These are phyloP conservation scores for Philopotamus ludificatus DNA, from an alignment of 1,140 invertebrate genomes.

Conservation along the genomic window DNA sequence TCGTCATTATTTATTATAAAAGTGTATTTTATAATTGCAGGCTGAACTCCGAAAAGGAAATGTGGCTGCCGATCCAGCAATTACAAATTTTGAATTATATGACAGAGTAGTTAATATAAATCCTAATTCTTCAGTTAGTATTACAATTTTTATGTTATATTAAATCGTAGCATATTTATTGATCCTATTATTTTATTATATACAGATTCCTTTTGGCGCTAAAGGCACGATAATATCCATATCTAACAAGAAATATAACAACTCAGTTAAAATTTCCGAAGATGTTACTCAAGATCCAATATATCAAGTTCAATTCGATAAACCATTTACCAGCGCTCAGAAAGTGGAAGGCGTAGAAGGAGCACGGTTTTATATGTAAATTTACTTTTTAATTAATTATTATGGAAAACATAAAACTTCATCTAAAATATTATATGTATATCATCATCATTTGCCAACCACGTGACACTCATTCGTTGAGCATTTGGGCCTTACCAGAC, in stretches of 20 bases:
- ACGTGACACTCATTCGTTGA: no score
- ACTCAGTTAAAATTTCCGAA: conserved; percentile 49
- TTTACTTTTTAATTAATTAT: no score
- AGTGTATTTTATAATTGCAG: conserved; percentile 40
- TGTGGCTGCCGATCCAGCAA: conserved; percentile 34
- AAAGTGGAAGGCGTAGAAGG: conserved; percentile 57
- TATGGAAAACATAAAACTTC: no score
- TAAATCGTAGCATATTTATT: neutral
- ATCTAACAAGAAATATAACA: conserved; percentile 52
- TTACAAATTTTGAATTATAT: conserved; percentile 67
- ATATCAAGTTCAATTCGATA: conserved; percentile 78
- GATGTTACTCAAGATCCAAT: conserved; percentile 54
- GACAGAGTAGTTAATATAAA: conserved; percentile 82
- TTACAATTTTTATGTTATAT: neutral
- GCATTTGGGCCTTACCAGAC: no score
- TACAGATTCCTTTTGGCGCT: conserved; percentile 69
- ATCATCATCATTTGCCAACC: no score
- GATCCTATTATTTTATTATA: neutral
- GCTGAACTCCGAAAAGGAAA: conserved; percentile 46
- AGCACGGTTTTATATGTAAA: conserved; percentile 51
- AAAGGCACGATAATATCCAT: conserved; percentile 81
- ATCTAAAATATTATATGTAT: no score
- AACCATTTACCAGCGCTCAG: conserved; percentile 69
- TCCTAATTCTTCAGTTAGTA: conserved; percentile 62
- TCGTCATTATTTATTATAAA: conserved; percentile 9